Evolutionary conservation across 2,888 invertebrate genomes (phyloP).

Genomic region (Rhagonycha fulva): DNA sequence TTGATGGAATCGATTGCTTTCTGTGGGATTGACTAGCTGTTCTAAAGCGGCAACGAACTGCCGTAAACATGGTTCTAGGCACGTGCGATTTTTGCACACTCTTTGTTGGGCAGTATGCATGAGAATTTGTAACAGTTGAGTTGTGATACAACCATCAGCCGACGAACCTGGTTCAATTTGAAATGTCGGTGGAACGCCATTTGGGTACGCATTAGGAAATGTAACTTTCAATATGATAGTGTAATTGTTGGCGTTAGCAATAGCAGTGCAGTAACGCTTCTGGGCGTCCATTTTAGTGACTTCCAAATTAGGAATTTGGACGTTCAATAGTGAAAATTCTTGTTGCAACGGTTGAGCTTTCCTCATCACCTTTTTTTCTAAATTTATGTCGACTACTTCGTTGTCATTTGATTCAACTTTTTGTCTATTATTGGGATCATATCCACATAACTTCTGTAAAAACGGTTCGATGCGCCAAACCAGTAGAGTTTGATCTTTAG

Average conservation of each 20-base stretch:
- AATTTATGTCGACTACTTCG: slow-evolving; percentile 12
- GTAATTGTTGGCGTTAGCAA: slow-evolving; percentile 57
- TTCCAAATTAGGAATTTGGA: slow-evolving; percentile 74
- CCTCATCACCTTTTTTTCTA: slow-evolving; percentile 41
- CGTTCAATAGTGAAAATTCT: slow-evolving; percentile 76
- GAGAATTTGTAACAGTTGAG: slow-evolving; percentile 78
- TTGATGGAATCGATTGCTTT: slow-evolving; percentile 52
- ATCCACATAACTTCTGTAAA: slow-evolving; percentile 79
- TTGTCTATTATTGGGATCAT: slow-evolving; percentile 61
- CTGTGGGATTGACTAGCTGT: slow-evolving; percentile 61
- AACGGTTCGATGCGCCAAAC: slow-evolving; percentile 89
- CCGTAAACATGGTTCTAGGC: slow-evolving; percentile 84
- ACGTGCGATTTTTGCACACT: slow-evolving; percentile 83
- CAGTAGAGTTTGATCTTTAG: slow-evolving; percentile 88
- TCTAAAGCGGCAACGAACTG: slow-evolving; percentile 69
- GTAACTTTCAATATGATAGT: slow-evolving; percentile 42
- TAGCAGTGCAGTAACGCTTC: slow-evolving; percentile 63
- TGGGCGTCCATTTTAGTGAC: slow-evolving; percentile 59
- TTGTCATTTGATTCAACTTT: slow-evolving; percentile 13
- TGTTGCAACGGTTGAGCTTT: slow-evolving; percentile 69
- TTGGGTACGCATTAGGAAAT: slow-evolving; percentile 77
- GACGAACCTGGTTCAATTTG: slow-evolving; percentile 68
- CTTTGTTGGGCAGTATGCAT: slow-evolving; percentile 81
- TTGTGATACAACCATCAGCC: slow-evolving; percentile 68
- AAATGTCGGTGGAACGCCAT: slow-evolving; percentile 68